A percentile compares a stretch with the other conserved stretches of the same genome.
Evolutionary conservation across 2,113 vertebrate species (phyloP).

Genomic region (Eulemur macaco): DNA sequence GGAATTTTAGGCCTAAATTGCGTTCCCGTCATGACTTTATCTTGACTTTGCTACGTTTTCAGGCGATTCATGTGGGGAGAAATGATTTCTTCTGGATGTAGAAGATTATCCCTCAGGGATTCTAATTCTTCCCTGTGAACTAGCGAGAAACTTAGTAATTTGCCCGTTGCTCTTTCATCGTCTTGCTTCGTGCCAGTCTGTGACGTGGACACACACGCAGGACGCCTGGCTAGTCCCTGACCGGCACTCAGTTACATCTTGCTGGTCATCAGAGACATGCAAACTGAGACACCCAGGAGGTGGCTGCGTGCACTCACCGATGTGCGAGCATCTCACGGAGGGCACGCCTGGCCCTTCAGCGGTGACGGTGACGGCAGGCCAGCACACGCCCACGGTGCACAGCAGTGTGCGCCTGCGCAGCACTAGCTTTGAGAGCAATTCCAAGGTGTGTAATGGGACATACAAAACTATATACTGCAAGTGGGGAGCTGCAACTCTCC

Average conservation of each 20-base stretch:
- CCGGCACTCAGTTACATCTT: background rate
- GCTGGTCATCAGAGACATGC: background rate
- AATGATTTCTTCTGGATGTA: slow-evolving; percentile 91
- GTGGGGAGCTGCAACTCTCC: background rate
- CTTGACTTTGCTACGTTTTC: background rate
- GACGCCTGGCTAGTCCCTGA: background rate
- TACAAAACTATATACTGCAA: too few relatives aligned
- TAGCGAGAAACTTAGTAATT: slow-evolving; percentile 82
- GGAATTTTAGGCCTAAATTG: too few relatives aligned
- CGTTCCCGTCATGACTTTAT: background rate
- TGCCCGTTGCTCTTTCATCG: background rate
- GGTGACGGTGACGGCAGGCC: too few relatives aligned
- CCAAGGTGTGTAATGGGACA: background rate
- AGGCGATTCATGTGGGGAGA: slow-evolving; percentile 91
- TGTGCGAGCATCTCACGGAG: background rate
- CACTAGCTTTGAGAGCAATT: background rate
- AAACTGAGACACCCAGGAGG: background rate
- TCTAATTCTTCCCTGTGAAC: slow-evolving; percentile 90
- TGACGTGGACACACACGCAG: background rate
- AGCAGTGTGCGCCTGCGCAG: fast-evolving
- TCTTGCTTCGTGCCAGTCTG: background rate
- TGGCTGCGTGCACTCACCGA: too few relatives aligned
- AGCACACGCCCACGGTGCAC: fast-evolving
- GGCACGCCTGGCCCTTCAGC: too few relatives aligned
- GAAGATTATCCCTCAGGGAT: slow-evolving; percentile 93